A percentile compares a stretch with the other conserved stretches of the same genome.
These are phyloP conservation scores for Zosterops borbonicus DNA, from an alignment of 2,113 vertebrate genomes.

Conservation along the genomic window DNA sequence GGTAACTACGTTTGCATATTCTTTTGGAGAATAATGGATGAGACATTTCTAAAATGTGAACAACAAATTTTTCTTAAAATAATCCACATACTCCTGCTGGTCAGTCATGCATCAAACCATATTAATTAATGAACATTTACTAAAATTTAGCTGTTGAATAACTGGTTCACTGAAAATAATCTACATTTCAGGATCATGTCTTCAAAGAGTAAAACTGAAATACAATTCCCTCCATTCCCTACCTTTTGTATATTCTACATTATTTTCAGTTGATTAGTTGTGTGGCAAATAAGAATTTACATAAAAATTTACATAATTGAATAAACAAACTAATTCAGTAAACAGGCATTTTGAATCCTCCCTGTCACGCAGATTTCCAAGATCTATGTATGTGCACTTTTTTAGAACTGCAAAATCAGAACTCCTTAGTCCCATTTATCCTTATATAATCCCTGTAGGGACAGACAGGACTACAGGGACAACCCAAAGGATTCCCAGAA, in stretches of 20 bases:
- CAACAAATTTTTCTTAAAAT: neutral
- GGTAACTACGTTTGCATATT: neutral
- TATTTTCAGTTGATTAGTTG: neutral
- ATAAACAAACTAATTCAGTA: neutral
- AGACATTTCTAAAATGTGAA: neutral
- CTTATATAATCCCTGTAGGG: neutral
- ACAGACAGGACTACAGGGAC: neutral
- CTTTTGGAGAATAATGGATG: neutral
- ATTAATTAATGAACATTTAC: neutral
- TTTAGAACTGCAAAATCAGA: neutral
- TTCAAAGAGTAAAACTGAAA: neutral
- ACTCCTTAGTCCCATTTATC: neutral
- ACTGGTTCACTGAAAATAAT: neutral
- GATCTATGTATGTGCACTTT: accelerated
- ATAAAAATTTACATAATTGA: neutral
- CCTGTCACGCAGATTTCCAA: neutral
- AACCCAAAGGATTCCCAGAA: neutral
- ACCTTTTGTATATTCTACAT: neutral
- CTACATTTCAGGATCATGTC: neutral
- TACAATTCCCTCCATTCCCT: neutral
- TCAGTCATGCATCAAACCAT: neutral
- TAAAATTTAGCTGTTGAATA: neutral
- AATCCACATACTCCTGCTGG: neutral
- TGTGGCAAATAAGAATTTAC: neutral
- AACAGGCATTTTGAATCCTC: neutral